Evolutionary conservation across 2,888 invertebrate species (phyloP).

Genomic region (Amorpha juglandis): DNA sequence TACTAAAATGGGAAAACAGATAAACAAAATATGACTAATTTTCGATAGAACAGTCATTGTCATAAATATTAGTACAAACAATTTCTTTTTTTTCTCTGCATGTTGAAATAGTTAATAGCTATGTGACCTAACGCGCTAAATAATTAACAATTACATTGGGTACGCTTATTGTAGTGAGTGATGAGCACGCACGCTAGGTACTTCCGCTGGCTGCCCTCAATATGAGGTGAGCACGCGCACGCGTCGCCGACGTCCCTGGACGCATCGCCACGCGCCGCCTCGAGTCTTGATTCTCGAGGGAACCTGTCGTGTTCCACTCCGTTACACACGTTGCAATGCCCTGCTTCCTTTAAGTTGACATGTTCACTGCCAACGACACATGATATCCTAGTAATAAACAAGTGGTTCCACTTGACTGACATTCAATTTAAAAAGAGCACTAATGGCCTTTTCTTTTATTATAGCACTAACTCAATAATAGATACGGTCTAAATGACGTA

Average conservation of each 20-base stretch:
- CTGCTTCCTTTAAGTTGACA: slow-evolving; percentile 52
- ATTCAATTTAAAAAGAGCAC: slow-evolving; percentile 10
- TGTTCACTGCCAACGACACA: slow-evolving; percentile 3
- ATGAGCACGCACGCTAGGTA: slow-evolving; percentile 54
- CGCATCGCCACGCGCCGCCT: slow-evolving; percentile 19
- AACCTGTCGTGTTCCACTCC: slow-evolving; percentile 78
- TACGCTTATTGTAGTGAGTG: slow-evolving; percentile 49
- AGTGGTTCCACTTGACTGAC: slow-evolving; percentile 4
- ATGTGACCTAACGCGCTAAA: slow-evolving; percentile 23
- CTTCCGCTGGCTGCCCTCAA: slow-evolving; percentile 69
- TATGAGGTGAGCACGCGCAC: slow-evolving; percentile 63
- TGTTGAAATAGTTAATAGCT: slow-evolving; percentile 7
- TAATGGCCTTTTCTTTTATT: neutral
- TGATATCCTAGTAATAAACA: slow-evolving; percentile 5
- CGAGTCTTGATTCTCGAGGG: slow-evolving; percentile 49
- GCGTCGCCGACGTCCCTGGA: slow-evolving; percentile 21
- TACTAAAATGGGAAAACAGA: too few relatives aligned
- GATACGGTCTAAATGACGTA: too few relatives aligned
- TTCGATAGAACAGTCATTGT: too few relatives aligned
- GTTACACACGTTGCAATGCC: slow-evolving; percentile 65
- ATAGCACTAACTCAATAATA: neutral
- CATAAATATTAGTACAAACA: too few relatives aligned
- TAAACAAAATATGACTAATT: too few relatives aligned
- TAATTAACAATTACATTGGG: slow-evolving; percentile 38
- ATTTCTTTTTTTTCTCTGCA: neutral